phyloP scores from a whole-genome alignment of 2,888 invertebrate genomes.

The Glaucopsyche alexis region DNA sequence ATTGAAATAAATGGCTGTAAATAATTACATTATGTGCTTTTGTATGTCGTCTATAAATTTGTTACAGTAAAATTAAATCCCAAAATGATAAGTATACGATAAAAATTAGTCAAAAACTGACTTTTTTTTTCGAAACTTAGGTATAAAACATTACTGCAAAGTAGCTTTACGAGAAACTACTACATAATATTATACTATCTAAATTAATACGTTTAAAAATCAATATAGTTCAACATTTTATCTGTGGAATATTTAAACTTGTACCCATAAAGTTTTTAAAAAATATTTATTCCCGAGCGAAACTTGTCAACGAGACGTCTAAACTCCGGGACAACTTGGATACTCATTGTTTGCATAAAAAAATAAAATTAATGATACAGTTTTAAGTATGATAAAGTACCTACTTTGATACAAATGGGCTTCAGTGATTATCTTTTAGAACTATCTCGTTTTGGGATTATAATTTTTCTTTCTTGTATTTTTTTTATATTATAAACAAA shows the following conservation, averaged over 20 bases:
- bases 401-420: not conserved
- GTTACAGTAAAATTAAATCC: too few species aligned
- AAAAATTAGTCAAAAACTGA: too few species aligned
- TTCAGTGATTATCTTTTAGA: not conserved
- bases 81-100: too few species aligned
- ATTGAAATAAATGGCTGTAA: too few species aligned
- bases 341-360: conserved; percentile 28
- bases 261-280: conserved; percentile 29
- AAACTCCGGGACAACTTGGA: conserved; percentile 26
- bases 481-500: not conserved
- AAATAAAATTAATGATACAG: conserved; percentile 25
- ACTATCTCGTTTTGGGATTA: not conserved
- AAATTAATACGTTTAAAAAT: not conserved
- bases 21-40: too few species aligned
- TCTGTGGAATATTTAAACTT: not conserved
- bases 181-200: too few species aligned
- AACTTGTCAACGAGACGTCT: conserved; percentile 30
- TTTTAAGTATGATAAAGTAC: conserved; percentile 19
- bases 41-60: too few species aligned
- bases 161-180: too few species aligned
- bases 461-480: too few species aligned
- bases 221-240: not conserved
- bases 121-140: too few species aligned
- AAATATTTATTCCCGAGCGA: conserved; percentile 24
- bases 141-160: too few species aligned